Conservation (phyloP, 2,113 vertebrate genomes). For the Mirza zaza region DNA sequence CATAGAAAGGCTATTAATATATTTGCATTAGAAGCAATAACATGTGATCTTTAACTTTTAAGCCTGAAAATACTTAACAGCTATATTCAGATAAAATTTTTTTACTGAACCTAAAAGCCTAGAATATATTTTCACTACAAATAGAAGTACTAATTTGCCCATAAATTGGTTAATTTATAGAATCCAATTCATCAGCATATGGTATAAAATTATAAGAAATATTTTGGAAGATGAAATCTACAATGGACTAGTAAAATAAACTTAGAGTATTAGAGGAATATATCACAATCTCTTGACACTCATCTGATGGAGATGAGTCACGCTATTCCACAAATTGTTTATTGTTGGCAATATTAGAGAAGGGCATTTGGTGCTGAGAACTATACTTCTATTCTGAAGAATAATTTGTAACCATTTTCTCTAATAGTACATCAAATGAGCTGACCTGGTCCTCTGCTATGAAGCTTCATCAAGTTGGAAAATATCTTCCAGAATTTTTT, state of each 20-base stretch:
- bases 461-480: not conserved
- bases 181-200: not conserved
- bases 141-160: not conserved
- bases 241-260: not conserved
- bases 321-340: not conserved
- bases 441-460: not conserved
- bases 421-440: not conserved
- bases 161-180: not conserved
- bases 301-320: not conserved
- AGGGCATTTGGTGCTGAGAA: not conserved
- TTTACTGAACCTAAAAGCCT: not conserved
- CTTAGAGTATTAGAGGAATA: not conserved
- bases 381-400: not conserved
- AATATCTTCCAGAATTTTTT: not conserved
- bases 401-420: not conserved
- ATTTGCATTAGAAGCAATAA: slow-evolving; percentile 71
- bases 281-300: not conserved
- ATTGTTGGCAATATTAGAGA: not conserved
- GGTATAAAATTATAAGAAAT: slow-evolving; percentile 2
- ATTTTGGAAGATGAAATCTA: not conserved
- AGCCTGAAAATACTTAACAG: slow-evolving; percentile 50
- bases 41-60: slow-evolving; percentile 67
- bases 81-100: not conserved
- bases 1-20: slow-evolving; percentile 59
- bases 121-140: not conserved